These are phyloP conservation scores for Zonitis immaculata DNA, from an alignment of 2,888 invertebrate genomes.

Conservation along the genomic window DNA sequence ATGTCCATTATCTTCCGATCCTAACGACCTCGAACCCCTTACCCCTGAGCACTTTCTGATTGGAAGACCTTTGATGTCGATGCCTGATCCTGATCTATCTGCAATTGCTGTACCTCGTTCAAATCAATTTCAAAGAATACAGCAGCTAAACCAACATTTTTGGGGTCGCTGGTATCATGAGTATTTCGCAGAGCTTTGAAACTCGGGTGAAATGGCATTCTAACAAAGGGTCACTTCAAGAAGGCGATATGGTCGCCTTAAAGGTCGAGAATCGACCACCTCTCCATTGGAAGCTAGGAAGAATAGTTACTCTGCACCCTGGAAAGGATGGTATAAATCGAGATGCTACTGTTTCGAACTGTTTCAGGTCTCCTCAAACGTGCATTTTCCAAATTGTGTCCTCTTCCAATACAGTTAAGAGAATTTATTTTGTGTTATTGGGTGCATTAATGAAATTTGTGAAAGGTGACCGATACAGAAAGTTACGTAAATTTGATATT, in stretches of 20 bases:
- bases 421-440: too few species aligned
- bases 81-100: too few species aligned
- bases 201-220: conserved; percentile 20
- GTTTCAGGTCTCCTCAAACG: not conserved
- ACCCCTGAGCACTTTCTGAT: conserved; percentile 23
- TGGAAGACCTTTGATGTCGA: too few species aligned
- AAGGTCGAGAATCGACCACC: conserved; percentile 14
- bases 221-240: not conserved
- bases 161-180: conserved; percentile 22
- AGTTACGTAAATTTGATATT: too few species aligned
- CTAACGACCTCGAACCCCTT: conserved; percentile 14
- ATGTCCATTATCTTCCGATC: conserved; percentile 17
- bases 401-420: too few species aligned
- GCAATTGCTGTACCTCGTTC: too few species aligned
- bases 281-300: conserved; percentile 10
- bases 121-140: conserved; percentile 12
- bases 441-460: too few species aligned
- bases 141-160: conserved; percentile 21
- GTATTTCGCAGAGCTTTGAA: conserved; percentile 22
- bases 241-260: too few species aligned
- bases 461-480: too few species aligned
- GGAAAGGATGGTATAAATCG: conserved; percentile 12
- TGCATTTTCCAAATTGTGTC: too few species aligned
- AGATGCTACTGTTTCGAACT: conserved; percentile 11
- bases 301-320: conserved; percentile 5